Evolutionary conservation across 2,797 vertebrate genomes (phyloP).

Genomic region (Crenichthys baileyi): DNA sequence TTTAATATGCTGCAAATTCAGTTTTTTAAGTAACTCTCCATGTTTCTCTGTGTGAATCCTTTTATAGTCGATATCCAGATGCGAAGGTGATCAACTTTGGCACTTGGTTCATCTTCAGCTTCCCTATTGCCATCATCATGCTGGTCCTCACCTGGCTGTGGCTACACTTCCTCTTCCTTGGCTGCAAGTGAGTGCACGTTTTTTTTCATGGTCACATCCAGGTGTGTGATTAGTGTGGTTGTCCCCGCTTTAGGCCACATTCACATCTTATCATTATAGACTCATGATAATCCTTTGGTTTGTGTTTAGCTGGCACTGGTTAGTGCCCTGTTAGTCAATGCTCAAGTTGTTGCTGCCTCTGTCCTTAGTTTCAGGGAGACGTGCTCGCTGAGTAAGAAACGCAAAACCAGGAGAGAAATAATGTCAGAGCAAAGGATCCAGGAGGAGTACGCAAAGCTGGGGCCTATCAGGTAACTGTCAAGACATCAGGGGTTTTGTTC

Average conservation of each 20-base stretch:
- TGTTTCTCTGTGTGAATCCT: not conserved
- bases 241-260: not conserved
- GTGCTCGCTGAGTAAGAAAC: constrained; percentile 95
- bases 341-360: constrained; percentile 24
- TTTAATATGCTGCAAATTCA: not conserved
- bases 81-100: constrained; percentile 97
- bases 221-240: constrained; percentile 30
- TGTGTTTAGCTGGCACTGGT: not conserved
- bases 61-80: constrained; percentile 90
- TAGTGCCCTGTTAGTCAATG: constrained; percentile 22
- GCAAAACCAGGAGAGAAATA: constrained; percentile 92
- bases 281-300: constrained; percentile 43
- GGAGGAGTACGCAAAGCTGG: constrained; percentile 93
- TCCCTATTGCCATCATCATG: constrained; percentile 95
- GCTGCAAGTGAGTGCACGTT: constrained; percentile 90
- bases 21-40: not conserved
- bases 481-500: not conserved
- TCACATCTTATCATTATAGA: constrained; percentile 43
- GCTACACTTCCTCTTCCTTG: constrained; percentile 96
- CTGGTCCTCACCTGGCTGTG: constrained; percentile 96
- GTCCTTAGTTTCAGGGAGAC: constrained; percentile 92
- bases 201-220: not conserved
- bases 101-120: constrained; percentile 98
- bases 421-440: constrained; percentile 94
- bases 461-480: constrained; percentile 85